phyloP scores from a whole-genome alignment of 2,888 invertebrate genomes.

The Apoda limacodes region DNA sequence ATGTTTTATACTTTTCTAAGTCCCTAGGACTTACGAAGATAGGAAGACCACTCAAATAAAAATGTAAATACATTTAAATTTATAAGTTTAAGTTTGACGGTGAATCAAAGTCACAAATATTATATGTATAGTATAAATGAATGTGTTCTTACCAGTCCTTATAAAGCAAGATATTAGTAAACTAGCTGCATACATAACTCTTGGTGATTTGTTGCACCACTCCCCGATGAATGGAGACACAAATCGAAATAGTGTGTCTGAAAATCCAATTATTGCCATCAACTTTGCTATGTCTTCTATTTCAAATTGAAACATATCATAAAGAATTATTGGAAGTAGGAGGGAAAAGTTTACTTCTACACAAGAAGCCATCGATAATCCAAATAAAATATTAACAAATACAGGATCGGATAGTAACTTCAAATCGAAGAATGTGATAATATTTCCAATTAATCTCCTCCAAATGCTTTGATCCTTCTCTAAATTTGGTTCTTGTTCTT shows the following conservation, averaged over 20 bases:
- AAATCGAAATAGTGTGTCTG: constrained; percentile 71
- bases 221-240: constrained; percentile 76
- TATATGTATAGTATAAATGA: too few relatives aligned
- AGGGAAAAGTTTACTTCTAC: constrained; percentile 78
- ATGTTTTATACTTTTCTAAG: too few relatives aligned
- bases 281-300: constrained; percentile 71
- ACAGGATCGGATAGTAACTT: constrained; percentile 74
- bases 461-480: constrained; percentile 29
- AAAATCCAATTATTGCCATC: constrained; percentile 72
- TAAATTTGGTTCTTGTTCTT: constrained; percentile 23
- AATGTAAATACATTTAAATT: too few relatives aligned
- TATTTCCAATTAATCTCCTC: too few relatives aligned
- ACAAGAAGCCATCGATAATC: constrained; percentile 75
- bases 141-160: constrained; percentile 76
- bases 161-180: constrained; percentile 69
- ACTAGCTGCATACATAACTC: constrained; percentile 74
- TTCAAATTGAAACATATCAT: constrained; percentile 70
- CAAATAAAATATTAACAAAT: constrained; percentile 76
- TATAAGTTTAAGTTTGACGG: too few relatives aligned
- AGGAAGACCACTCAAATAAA: too few relatives aligned
- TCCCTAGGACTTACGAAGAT: too few relatives aligned
- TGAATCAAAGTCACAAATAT: too few relatives aligned
- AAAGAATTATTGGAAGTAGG: constrained; percentile 74
- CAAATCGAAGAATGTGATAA: constrained; percentile 73
- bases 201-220: constrained; percentile 69